These are phyloP conservation scores for Caenorhabditis doughertyi DNA, from an alignment of 2,888 invertebrate genomes.

Conservation along the genomic window DNA sequence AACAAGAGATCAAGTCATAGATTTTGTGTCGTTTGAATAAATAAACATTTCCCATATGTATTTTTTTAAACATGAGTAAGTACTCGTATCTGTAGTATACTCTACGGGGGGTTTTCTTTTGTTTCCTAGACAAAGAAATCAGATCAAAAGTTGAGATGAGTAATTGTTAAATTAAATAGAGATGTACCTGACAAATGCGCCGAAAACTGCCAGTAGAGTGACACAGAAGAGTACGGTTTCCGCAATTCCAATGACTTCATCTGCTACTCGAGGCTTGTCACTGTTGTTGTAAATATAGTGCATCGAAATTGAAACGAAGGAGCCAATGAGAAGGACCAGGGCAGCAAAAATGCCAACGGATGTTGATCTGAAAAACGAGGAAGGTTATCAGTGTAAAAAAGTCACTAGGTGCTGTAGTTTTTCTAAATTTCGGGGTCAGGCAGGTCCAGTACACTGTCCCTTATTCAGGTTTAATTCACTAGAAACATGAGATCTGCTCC, in stretches of 20 bases:
- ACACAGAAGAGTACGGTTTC: constrained; percentile 76
- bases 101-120: neutral
- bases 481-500: too few relatives aligned
- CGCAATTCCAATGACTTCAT: constrained; percentile 77
- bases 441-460: too few relatives aligned
- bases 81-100: neutral
- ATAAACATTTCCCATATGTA: neutral
- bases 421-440: neutral
- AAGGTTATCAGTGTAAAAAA: too few relatives aligned
- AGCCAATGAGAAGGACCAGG: constrained; percentile 76
- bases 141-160: too few relatives aligned
- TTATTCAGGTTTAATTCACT: too few relatives aligned
- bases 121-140: too few relatives aligned
- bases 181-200: constrained; percentile 73
- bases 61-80: constrained; percentile 12
- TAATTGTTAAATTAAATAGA: neutral
- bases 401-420: too few relatives aligned
- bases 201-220: constrained; percentile 72
- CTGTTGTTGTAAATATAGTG: constrained; percentile 75
- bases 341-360: constrained; percentile 80
- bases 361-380: constrained; percentile 74
- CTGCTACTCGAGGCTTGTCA: constrained; percentile 67
- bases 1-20: constrained; percentile 45
- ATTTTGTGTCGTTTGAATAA: constrained; percentile 47
- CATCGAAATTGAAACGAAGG: constrained; percentile 79